Percentiles rank a stretch among this genome's conserved stretches.
phyloP scores from a whole-genome alignment of 2,113 vertebrate species.

The Equus przewalskii region DNA sequence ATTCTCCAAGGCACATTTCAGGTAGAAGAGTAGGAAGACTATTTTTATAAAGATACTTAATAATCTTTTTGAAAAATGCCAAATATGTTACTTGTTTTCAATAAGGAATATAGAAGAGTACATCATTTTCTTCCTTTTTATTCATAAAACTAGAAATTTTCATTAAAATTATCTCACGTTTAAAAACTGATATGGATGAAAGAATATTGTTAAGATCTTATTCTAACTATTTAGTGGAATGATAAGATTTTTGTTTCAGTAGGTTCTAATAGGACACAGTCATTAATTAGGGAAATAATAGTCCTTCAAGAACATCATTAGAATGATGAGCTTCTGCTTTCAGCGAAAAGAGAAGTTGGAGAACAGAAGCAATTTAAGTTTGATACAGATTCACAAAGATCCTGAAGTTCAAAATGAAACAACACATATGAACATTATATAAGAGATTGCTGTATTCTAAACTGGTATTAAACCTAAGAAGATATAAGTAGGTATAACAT shows the following conservation, averaged over 20 bases:
- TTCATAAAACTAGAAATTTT: conserved; percentile 2
- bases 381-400: background rate
- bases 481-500: background rate
- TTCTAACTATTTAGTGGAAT: conserved; percentile 5
- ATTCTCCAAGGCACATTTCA: background rate
- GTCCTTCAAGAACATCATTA: conserved; percentile 28
- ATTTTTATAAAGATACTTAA: background rate
- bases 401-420: background rate
- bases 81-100: background rate
- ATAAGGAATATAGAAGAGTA: background rate
- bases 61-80: background rate
- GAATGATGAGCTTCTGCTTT: background rate
- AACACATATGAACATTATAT: background rate
- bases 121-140: background rate
- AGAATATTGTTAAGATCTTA: conserved; percentile 9
- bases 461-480: background rate
- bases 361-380: background rate
- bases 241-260: conserved; percentile 55
- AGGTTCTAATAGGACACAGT: background rate
- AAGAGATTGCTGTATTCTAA: background rate
- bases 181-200: background rate
- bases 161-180: conserved; percentile 31
- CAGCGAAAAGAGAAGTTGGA: background rate
- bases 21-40: background rate
- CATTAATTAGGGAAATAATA: conserved; percentile 48